Conservation (phyloP, 2,113 vertebrate genomes). For the Neodon shergylaensis region DNA sequence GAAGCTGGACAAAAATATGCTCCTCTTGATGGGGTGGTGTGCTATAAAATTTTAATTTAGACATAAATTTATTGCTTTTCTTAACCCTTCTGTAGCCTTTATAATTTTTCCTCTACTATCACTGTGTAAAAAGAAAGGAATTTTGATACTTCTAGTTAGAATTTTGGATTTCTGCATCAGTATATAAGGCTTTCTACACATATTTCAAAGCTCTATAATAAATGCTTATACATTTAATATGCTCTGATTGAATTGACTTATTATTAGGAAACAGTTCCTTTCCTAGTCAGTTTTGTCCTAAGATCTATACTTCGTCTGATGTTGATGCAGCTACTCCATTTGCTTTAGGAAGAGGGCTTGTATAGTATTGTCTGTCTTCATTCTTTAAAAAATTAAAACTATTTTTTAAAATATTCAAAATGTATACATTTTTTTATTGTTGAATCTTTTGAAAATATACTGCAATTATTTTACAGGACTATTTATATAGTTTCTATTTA, state of each 20-base stretch:
- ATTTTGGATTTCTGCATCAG: background rate
- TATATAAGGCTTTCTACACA: background rate
- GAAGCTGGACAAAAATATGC: background rate
- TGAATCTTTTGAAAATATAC: too few relatives aligned
- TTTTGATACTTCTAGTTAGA: conserved; percentile 9
- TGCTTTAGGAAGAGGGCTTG: background rate
- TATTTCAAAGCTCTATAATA: conserved; percentile 8
- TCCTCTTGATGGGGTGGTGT: background rate
- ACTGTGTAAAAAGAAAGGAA: background rate
- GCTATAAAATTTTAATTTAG: background rate
- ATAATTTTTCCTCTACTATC: background rate
- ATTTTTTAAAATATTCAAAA: conserved; percentile 16
- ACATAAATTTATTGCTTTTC: background rate
- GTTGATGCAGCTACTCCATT: background rate
- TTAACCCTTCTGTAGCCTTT: background rate
- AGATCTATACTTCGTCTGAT: background rate
- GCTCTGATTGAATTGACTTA: background rate
- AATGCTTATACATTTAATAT: background rate
- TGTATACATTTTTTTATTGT: background rate
- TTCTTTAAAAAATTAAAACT: background rate
- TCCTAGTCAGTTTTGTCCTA: background rate
- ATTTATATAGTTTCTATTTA: conserved; percentile 15
- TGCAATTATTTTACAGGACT: background rate
- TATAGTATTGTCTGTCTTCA: background rate
- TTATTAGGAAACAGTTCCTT: background rate